Base-by-base conservation (phyloP, 2,888 invertebrate species). In the Altica lythri region DNA sequence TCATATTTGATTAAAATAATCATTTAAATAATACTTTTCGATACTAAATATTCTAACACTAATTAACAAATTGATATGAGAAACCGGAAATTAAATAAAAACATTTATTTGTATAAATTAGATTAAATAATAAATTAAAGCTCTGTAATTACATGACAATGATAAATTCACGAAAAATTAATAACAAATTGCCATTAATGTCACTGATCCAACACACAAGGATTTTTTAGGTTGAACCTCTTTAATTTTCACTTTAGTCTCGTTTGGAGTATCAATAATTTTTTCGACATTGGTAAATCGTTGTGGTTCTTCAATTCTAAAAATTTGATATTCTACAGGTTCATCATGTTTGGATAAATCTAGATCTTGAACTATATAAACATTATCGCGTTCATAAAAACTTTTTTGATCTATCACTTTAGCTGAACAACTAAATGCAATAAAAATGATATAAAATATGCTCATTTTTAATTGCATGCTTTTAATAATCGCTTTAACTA, bases 101-200 rank as follows among this genome's bases (percentile, higher is more conserved):
- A n/a, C n/a, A n/a, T n/a, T n/a, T n/a, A n/a, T n/a, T n/a, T n/a
- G n/a, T n/a, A n/a, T n/a, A n/a, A n/a, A n/a, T n/a, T n/a, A n/a
- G n/a, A n/a, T n/a, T n/a, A n/a, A n/a, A n/a, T n/a, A n/a, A n/a
- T n/a, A n/a, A n/a, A n/a, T n/a, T n/a, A n/a, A n/a, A n/a, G n/a
- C n/a, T n/a, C n/a, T n/a, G n/a, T n/a, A n/a, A n/a, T n/a, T n/a
- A n/a, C n/a, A n/a, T n/a, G n/a, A n/a, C n/a, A n/a, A n/a, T n/a
- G n/a, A n/a, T n/a, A n/a, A n/a, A n/a, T n/a, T n/a, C n/a, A n/a
- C n/a, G n/a, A n/a, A n/a, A n/a, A n/a, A n/a, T 35, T 19, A 64
- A 38, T 47, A 54, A 51, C 63, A 64, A 40, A 62, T 29, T 1
- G 63, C 61, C 63, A 64, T 64, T 16, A 61, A 38, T n/a, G 60